Evolutionary conservation across 2,888 invertebrate genomes (phyloP).

Genomic region (Stratiomys singularior): DNA sequence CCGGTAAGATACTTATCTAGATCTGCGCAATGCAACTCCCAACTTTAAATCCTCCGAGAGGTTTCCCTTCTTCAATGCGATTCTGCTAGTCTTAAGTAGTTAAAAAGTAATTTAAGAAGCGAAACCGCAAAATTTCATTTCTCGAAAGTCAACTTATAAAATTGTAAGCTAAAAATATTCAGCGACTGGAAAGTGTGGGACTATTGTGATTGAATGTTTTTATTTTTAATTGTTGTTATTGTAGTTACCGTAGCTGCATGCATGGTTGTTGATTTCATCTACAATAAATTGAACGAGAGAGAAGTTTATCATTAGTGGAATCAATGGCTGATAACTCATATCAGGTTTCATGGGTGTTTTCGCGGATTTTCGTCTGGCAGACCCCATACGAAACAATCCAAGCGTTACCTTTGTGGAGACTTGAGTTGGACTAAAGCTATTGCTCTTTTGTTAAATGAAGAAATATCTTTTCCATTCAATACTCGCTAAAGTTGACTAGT

Average conservation of each 20-base stretch:
- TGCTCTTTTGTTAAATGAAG: too few species aligned
- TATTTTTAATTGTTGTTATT: neutral
- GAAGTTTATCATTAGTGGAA: constrained; percentile 18
- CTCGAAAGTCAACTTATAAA: neutral
- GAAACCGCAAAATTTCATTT: constrained; percentile 31
- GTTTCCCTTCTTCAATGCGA: neutral
- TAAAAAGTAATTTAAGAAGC: constrained; percentile 26
- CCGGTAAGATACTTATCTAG: constrained; percentile 23
- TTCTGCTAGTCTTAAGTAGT: neutral
- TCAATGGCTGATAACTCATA: constrained; percentile 16
- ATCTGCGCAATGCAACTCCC: neutral
- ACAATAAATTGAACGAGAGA: neutral
- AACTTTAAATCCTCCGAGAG: neutral
- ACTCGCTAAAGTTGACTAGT: neutral
- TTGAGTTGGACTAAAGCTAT: too few species aligned
- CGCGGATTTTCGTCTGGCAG: neutral
- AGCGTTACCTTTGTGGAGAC: neutral
- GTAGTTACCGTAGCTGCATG: neutral
- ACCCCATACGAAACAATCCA: neutral
- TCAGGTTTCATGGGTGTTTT: constrained; percentile 8
- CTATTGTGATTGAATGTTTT: neutral
- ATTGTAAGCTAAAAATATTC: neutral
- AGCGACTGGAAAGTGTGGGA: constrained; percentile 8
- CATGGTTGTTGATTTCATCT: neutral
- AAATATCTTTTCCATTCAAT: too few species aligned